Conservation (phyloP, 2,797 vertebrate genomes). For the Pseudochaenichthys georgianus region DNA sequence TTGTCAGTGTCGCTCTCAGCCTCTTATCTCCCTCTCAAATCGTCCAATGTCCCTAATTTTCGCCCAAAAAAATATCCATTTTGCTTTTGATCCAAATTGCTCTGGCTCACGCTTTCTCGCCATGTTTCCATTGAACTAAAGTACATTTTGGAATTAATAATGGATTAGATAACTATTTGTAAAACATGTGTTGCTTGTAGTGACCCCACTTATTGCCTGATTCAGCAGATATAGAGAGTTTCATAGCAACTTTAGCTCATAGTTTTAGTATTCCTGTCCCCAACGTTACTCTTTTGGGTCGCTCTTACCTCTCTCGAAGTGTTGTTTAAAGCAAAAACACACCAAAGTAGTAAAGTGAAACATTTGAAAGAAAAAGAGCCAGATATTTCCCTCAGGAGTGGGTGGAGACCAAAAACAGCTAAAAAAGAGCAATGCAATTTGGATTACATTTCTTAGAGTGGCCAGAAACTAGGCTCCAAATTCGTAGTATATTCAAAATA, state of each 20-base stretch:
- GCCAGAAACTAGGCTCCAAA: too few relatives aligned
- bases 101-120: neutral
- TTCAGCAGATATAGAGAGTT: neutral
- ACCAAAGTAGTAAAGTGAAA: too few relatives aligned
- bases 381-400: too few relatives aligned
- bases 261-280: fast-evolving
- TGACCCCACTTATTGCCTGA: neutral
- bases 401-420: too few relatives aligned
- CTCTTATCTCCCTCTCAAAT: conserved; percentile 52
- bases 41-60: conserved; percentile 46
- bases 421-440: too few relatives aligned
- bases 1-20: conserved; percentile 43
- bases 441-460: too few relatives aligned
- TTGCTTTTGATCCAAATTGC: conserved; percentile 48
- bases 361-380: too few relatives aligned
- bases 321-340: too few relatives aligned
- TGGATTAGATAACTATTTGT: neutral
- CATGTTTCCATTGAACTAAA: conserved; percentile 22
- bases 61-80: conserved; percentile 34
- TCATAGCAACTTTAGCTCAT: neutral
- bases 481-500: too few relatives aligned
- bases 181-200: neutral
- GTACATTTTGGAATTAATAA: neutral
- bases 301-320: too few relatives aligned
- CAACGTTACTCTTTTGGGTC: conserved; percentile 11